Evolutionary conservation across 1,140 invertebrate species (phyloP), one percentile per base, ranked within the genome.

Genomic region (Drosophila yakuba): DNA sequence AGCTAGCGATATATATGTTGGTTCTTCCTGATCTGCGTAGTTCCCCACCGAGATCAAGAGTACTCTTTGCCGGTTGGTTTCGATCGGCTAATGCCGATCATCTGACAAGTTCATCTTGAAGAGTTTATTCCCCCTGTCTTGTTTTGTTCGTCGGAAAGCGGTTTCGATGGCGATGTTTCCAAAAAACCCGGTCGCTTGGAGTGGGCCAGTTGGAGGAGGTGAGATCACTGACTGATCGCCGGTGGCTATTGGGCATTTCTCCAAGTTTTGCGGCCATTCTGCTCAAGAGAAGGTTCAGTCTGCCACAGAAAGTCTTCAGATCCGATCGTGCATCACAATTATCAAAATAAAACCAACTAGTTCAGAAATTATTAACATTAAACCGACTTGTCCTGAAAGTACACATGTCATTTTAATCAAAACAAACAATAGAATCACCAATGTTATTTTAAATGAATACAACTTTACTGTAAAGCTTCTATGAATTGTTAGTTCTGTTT

Each of bases 101-200:
- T 69, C 63, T 77, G 72, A 90, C 79, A 73, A 74, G 86, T 82
- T 90, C 51, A 86, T 77, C 86, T 90, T 90, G 86, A 86, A 83
- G 80, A 90, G 86, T 90, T 90, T 90, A 90, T 90, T 90, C 82
- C 63, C 86, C 86, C 35, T 51, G n/a, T 47, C 47, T 74, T 20
- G 58, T 56, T 61, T 74, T 47, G 56, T 44, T 63, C 25, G 47
- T 36, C 56, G 8, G 25, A 63, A 82, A 88, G 82, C 82, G 69
- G 82, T 85, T 88, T 82, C 44, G 52, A 82, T 82, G 78, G 61
- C 82, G 82, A 50, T 73, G 82, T 82, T 78, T 56, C 32, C 55
- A 79, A 79, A 8, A 79, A 79, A 78, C 59, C 23, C 38, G 35
- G 25, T 61, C 69, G 17, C 23, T 35, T 73, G 32, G 56, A 73